These are phyloP conservation scores for Oceanites oceanicus DNA, from an alignment of 2,113 vertebrate species.

Conservation along the genomic window DNA sequence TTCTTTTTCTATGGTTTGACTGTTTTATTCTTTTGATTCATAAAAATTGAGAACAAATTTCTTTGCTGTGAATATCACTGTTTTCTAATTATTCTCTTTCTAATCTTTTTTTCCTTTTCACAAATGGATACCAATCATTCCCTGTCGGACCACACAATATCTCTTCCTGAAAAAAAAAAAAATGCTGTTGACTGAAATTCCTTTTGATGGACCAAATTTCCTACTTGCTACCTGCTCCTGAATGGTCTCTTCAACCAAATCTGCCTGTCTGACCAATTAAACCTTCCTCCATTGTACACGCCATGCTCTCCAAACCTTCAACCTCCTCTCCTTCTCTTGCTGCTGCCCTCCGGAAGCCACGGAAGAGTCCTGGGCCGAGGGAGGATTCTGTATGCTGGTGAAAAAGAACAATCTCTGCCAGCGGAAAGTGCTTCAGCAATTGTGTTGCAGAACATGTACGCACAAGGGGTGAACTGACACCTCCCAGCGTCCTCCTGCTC, in stretches of 20 bases:
- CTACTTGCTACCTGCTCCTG: no score
- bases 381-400: conserved; percentile 99
- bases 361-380: conserved; percentile 99
- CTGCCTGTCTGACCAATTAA: not conserved
- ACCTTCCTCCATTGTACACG: not conserved
- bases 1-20: conserved; percentile 49
- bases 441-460: conserved; percentile 99
- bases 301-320: not conserved
- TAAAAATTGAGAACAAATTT: conserved; percentile 59
- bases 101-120: conserved; percentile 76
- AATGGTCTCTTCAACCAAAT: not conserved
- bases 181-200: not conserved
- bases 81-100: conserved; percentile 80
- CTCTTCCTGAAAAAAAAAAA: conserved; percentile 75
- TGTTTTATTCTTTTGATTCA: conserved; percentile 61
- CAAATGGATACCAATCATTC: conserved; percentile 84
- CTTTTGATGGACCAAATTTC: not conserved
- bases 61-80: conserved; percentile 79
- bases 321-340: not conserved
- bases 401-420: conserved; percentile 99
- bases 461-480: conserved; percentile 90
- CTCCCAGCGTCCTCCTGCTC: conserved; percentile 67
- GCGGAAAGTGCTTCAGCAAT: conserved; percentile 97
- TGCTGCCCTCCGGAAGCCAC: conserved; percentile 81
- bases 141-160: conserved; percentile 81